phyloP scores from a whole-genome alignment of 2,113 vertebrate species.

The Diadophis punctatus region DNA sequence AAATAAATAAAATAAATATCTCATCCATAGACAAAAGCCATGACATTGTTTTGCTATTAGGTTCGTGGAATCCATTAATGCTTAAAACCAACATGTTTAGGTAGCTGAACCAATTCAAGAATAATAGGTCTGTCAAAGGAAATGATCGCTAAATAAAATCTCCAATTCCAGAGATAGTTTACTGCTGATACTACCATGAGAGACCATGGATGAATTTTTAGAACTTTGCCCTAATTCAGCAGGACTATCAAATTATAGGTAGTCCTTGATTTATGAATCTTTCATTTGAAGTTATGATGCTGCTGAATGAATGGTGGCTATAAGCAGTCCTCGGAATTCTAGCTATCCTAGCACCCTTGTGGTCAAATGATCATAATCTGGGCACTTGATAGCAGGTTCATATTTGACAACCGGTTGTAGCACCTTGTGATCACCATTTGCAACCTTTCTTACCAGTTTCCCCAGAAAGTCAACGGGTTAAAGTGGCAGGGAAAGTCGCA shows the following conservation, averaged over 20 bases:
- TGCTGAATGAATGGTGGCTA: not conserved
- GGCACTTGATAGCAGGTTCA: not conserved
- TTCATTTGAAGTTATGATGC: not conserved
- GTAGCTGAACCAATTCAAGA: not conserved
- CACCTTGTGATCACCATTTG: not conserved
- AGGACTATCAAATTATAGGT: not conserved
- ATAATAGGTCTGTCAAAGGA: not conserved
- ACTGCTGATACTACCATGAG: not conserved
- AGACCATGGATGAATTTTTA: not conserved
- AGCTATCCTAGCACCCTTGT: not conserved
- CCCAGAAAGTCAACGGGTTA: not conserved
- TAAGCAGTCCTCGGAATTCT: not conserved
- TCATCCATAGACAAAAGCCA: not conserved
- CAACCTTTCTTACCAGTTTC: not conserved
- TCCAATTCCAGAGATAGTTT: not conserved
- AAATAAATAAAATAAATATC: no score
- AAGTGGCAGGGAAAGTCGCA: not conserved
- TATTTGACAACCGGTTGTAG: not conserved
- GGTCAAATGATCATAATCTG: not conserved
- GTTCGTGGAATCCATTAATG: not conserved
- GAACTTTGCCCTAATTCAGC: not conserved
- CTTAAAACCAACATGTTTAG: no score
- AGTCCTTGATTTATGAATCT: not conserved
- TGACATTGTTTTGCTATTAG: not conserved
- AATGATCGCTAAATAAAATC: not conserved